Evolutionary conservation across 2,797 vertebrate species (phyloP), one percentile per base, ranked within the genome.

Genomic region (Vespertilio murinus): DNA sequence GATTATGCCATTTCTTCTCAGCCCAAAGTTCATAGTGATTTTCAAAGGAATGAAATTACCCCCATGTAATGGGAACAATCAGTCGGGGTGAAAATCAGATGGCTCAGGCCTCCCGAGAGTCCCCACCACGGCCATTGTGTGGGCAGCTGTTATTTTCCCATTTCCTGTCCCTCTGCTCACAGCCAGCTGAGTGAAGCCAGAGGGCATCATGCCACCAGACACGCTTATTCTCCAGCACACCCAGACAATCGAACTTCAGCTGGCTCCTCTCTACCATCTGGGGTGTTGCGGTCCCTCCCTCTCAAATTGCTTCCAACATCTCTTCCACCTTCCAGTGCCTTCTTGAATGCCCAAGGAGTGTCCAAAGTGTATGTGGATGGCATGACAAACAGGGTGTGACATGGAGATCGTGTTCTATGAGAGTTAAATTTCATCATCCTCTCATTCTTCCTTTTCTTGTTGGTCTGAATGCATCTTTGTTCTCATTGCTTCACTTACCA

Each of bases 31-130:
- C 54, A 69, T 9, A 69, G 79, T 67, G 75, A 82, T 95, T 84
- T 83, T 94, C 91, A 94, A 92, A 96, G 79, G 81, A 85, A 87
- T 75, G 69, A 82, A 82, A 93, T 80, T 61, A 40, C 45, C 69
- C 30, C 30, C 54, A 49, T 12, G 9, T 73, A 59, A 84, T 14
- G 18, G 33, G 71, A 94, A 85, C 75, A 67, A 52, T 93, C 75
- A 82, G 74, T 89, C 40, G 61, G 64, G 73, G 65, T 87, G 59
- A 67, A 89, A 95, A 73, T 92, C 89, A 92, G 64, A 33, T 69
- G 85, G 45, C 40, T 40, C 9, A 13, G 6, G 83, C 22, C 86
- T 84, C 94, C 70, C 0, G 2, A 85, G 95, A 86, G 3, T 83
- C 49, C 38, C 22, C 4, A 18, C 73, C 8, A 13, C 3, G 52